Evolutionary conservation across 2,888 invertebrate genomes (phyloP), one percentile per base, ranked within the genome.

Genomic region (Leucophenga maculata): DNA sequence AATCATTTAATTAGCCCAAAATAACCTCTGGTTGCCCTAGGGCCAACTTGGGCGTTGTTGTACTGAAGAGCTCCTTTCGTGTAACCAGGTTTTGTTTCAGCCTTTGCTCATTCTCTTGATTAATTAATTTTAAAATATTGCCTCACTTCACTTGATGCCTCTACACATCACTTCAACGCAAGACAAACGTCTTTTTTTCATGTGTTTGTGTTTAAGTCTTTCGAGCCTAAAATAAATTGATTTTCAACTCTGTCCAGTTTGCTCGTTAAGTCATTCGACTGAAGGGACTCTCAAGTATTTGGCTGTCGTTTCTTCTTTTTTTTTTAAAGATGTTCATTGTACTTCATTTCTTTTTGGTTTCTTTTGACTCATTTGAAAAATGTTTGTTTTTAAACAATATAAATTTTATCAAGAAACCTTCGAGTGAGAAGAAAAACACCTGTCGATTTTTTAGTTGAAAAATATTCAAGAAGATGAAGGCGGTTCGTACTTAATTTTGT

Each of bases 111-210:
- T 75, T 72, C 73, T 72, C 73, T 76, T 80, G 83, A 80, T 80
- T 81, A 83, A 83, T 80, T 80, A 81, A 79, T 80, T 79, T 80
- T 79, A 83, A 80, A 78, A 83, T 81, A 83, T 80, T 72, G 75
- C 83, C 80, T 75, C 62, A 64, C 62, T 64, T 64, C 62, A 64
- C 32, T 64, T 64, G 22, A 64, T 22, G 46, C 20, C 62, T 22
- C 62, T 64, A 14, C 46, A 64, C 32, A 20, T 64, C 46, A 64
- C 26, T 64, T 20, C 62, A n/a, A 14, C 50, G 1, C 16, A 14
- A 64, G 6, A 6, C 48, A 6, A n/a, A 31, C n/a, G 18, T 57
- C 57, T 26, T 16, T 18, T 26, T 16, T 18, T 39, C 32, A 6
- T 32, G 32, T 32, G 57, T 32, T 31, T 31, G 32, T 6, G 16